Base-by-base conservation (phyloP, 2,113 vertebrate species). In the Megaceryle maxima region DNA sequence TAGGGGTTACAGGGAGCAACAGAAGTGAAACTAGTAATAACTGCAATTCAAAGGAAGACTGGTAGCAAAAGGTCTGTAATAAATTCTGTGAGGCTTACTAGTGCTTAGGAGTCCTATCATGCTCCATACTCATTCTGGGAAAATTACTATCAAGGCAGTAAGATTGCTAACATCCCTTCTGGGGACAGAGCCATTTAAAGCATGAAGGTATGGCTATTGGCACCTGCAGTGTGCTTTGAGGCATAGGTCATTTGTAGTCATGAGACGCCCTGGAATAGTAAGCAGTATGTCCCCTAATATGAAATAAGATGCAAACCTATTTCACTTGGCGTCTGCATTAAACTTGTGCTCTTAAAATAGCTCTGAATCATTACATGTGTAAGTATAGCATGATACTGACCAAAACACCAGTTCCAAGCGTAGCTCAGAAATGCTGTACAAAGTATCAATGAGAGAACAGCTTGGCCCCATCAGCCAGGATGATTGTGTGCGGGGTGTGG, bases 261-360 rank as follows among this genome's bases (percentile, higher is more conserved):
- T 67, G 87, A 96, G 91, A 62, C 28, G 0, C 35, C 74, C 67
- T 57, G 59, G 55, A 85, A 85, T 25, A 91, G 53, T 35, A 88
- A 88, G 66, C 44, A 73, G 64, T 22, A 15, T 24, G 44, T 94
- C 75, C 55, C 88, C 53, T 93, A 59, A 50, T 73, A 24, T 2
- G 5, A 88, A 92, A 87, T 57, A 74, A 87, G 84, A 91, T 66
- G 81, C 55, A 87, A 63, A 90, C 15, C 37, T 90, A 33, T 85
- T 95, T 96, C 9, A 1, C 57, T 83, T 85, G 90, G 90, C 41
- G n/a, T 73, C 93, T 83, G 82, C 85, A 57, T 90, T 73, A 85
- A 83, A 83, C 14, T 9, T 66, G 78, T 55, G 21, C 41, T 83
- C 87, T 46, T 94, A 92, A 85, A 95, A 94, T 94, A 96, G 59